Evolutionary conservation across 2,113 vertebrate genomes (phyloP), one percentile per base, ranked within the genome.

Genomic region (Phalacrocorax brasilianus): DNA sequence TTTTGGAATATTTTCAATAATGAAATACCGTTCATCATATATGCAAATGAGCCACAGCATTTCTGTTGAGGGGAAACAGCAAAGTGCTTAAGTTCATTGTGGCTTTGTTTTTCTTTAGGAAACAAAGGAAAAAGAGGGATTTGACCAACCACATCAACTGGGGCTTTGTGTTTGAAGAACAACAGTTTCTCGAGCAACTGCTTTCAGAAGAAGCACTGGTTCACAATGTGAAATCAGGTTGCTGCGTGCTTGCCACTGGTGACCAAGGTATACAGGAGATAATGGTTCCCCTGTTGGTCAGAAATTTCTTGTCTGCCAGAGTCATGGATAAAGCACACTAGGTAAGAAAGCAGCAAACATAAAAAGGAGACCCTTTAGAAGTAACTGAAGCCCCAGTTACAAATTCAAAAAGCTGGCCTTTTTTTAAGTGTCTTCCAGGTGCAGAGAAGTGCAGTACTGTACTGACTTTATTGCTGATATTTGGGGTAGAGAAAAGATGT

Each of bases 1-100:
- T 33, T 97, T 50, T 59, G 62, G 84, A 71, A 85, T 93, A 93
- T 96, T 96, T 89, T 97, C 91, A 95, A 8, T 91, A 81, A 85
- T 85, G 49, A 83, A 94, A 88, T 92, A 59, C n/a, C 53, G 26
- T 53, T 96, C 55, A 89, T 97, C 87, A 85, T 85, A 59, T 85
- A 95, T 89, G 96, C 85, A 97, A 96, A 97, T 95, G 67, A 95
- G 62, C 44, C 87, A 84, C 74, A 45, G 5, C 11, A 52, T 91
- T 96, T 97, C 72, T 89, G 61, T 45, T 76, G 23, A 23, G 66
- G 61, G 47, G 72, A 27, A 47, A 44, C 12, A 83, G 75, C 17
- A 47, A 90, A 81, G 89, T 80, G 26, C 14, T 0, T 24, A 59
- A 95, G 79, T 94, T 85, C 56, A 71, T 19, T 70, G 72, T 22